phyloP scores from a whole-genome alignment of 1,140 invertebrate genomes.

The Macrobrachium nipponense region DNA sequence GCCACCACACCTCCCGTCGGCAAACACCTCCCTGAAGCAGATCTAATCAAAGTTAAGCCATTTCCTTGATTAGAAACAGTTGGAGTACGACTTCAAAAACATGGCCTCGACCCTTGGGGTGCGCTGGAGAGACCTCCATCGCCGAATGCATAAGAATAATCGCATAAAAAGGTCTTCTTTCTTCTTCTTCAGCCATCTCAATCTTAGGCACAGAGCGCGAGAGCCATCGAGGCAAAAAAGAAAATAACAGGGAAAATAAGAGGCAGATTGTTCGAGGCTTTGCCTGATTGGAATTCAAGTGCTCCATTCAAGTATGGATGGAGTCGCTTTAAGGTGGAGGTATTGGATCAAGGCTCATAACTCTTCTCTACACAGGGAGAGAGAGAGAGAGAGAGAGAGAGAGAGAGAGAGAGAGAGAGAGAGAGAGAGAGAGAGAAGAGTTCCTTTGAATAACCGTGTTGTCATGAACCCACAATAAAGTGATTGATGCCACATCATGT shows the following conservation, averaged over 20 bases:
- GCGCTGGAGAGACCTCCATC: neutral
- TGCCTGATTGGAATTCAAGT: neutral
- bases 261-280: neutral
- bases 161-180: neutral
- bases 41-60: constrained; percentile 22
- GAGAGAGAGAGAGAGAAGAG: too few species aligned
- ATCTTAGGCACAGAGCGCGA: too few species aligned
- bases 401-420: too few species aligned
- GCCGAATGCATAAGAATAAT: neutral
- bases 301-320: too few species aligned
- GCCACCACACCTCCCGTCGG: neutral
- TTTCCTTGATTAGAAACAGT: constrained; percentile 4
- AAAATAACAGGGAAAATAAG: neutral
- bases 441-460: too few species aligned
- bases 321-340: too few species aligned
- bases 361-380: too few species aligned
- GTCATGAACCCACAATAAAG: too few species aligned
- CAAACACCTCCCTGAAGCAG: constrained; percentile 11
- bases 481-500: too few species aligned
- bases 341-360: too few species aligned
- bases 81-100: constrained; percentile 1
- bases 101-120: neutral
- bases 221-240: neutral
- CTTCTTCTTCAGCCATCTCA: too few species aligned
- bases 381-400: too few species aligned